Evolutionary conservation across 2,797 vertebrate species (phyloP), one percentile per base, ranked within the genome.

Genomic region (Alfaro cultratus): DNA sequence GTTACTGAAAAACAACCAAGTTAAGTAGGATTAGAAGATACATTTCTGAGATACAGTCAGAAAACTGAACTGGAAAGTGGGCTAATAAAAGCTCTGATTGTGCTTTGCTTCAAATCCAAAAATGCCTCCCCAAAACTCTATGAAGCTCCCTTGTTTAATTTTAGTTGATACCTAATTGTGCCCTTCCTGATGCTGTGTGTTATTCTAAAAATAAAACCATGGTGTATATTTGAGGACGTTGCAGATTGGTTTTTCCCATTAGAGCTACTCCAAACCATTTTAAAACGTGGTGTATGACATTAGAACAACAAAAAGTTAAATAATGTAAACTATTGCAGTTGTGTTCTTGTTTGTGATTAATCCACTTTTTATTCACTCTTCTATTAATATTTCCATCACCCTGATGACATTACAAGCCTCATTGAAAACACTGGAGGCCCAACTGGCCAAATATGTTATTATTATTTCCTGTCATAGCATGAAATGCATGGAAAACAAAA

Each of bases 61-160:
- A 80, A 57, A 46, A 34, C 41, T 57, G 55, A 82, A 75, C 46
- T 77, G 75, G 60, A 88, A 87, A 85, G 60, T 77, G 68, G 74
- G 78, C 41, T 81, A 73, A 60, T 83, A 74, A 55, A 31, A 55
- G 26, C 34, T 34, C 23, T 23, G 18, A 36, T 76, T 64, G 34
- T 39, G 10, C 26, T 49, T 73, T 36, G 43, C 41, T 46, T 23
- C 43, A 73, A 36, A 79, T 72, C 51, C 12, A 13, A 31, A 29
- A 53, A 53, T 23, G 51, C 12, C 16, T 60, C 31, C 18, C 29
- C 9, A 47, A 39, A 51, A 10, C 49, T 70, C 34, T 64, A 23
- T 21, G 45, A 31, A 46, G 10, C 3, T 29, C 2, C n/a, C 45
- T 36, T 45, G 41, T 57, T 57, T 13, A 29, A 29, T n/a, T 57